Base-by-base conservation (phyloP, 2,888 invertebrate species). In the Cerastoderma edule region DNA sequence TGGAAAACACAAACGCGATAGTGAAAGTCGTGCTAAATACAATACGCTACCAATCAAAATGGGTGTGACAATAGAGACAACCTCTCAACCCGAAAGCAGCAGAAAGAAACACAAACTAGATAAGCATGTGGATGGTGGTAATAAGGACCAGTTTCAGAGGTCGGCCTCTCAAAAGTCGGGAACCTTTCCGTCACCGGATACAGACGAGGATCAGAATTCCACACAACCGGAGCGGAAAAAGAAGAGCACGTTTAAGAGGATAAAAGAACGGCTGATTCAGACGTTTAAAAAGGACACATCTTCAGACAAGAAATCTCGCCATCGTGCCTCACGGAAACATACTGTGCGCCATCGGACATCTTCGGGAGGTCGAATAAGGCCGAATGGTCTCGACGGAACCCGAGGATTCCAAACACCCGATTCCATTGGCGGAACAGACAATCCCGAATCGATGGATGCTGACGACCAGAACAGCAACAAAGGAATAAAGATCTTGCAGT, bases 101-200 rank as follows among this genome's bases (percentile, higher is more conserved):
- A 48, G 54, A 63, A 39, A 39, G 30, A 50, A 71, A 68, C 56
- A 27, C 32, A 27, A 27, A 56, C n/a, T n/a, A n/a, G 50, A 30
- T n/a, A 24, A 28, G 24, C 39, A 16, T 28, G 22, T 28, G 3
- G 32, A 33, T 22, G n/a, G 53, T 0, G 53, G 13, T 16, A 48
- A 46, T n/a, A 44, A 28, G 13, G 30, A 39, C 8, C 56, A 63
- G 22, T 70, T 79, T 46, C 65, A 72, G 19, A 56, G 79, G 28
- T 72, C 69, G 30, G 67, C 67, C 6, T 82, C 82, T 10, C 76
- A 77, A 33, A 74, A 72, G 48, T 82, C 79, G n/a, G 82, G 82
- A 24, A 75, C 78, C 0, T 80, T 72, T 60, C 82, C 75, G 28
- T 82, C 82, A 0, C 82, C 82, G 13, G 82, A 82, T 53, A 79